Percentiles rank a stretch among this genome's conserved stretches.
Evolutionary conservation across 2,797 vertebrate species (phyloP).

Genomic region (Artibeus jamaicensis): DNA sequence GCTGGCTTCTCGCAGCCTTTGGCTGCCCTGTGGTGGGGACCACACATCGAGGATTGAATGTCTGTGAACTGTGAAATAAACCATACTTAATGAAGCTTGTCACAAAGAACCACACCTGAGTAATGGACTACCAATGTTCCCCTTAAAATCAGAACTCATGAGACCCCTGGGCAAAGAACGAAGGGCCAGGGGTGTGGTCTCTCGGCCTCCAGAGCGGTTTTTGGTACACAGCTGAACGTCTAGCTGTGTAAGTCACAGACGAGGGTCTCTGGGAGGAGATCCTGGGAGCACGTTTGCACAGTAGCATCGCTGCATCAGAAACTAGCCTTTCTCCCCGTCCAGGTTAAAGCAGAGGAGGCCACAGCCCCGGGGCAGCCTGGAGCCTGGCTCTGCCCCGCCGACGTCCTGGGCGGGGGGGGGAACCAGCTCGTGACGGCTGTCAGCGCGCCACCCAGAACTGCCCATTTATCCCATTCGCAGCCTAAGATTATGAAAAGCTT

Average conservation of each 20-base stretch:
- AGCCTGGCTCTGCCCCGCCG: neutral
- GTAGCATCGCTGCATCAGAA: rapidly evolving
- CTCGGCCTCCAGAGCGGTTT: neutral
- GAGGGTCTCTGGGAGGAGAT: neutral
- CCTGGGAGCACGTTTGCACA: neutral
- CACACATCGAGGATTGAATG: neutral
- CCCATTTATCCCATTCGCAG: constrained; percentile 30
- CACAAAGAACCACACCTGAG: neutral
- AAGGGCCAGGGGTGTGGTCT: neutral
- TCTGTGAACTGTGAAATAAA: constrained; percentile 15
- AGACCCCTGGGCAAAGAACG: neutral
- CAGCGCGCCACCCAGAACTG: neutral
- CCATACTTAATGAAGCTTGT: constrained; percentile 46
- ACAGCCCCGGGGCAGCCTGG: neutral
- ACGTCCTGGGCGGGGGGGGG: rapidly evolving
- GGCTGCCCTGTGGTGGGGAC: too few species aligned
- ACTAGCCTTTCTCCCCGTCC: neutral
- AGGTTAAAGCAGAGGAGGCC: rapidly evolving
- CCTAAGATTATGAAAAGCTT: constrained; percentile 59
- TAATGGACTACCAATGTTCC: neutral
- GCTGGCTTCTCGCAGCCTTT: neutral
- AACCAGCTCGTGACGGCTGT: neutral
- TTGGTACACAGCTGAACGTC: neutral
- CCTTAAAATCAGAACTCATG: neutral
- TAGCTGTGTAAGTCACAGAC: neutral